Percentiles rank a stretch among this genome's conserved stretches.
Evolutionary conservation across 2,888 invertebrate species (phyloP).

Genomic region (Chaitophorus viminalis): DNA sequence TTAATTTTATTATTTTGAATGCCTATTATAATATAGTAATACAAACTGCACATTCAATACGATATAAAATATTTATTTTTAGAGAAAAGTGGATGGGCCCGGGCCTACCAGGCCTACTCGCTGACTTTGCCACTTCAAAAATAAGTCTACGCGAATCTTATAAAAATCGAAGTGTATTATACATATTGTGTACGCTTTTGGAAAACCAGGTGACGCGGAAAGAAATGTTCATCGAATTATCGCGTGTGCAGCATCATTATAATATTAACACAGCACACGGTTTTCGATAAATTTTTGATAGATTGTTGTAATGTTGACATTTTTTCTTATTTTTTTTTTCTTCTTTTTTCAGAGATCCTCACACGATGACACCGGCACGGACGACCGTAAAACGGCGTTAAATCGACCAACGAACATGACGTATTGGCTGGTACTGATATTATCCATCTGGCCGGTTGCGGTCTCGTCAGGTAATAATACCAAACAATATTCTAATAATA

Average conservation of each 20-base stretch:
- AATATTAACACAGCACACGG: neutral
- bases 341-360: constrained; percentile 23
- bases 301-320: neutral
- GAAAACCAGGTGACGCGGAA: constrained; percentile 18
- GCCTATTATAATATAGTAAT: too few relatives aligned
- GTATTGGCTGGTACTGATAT: constrained; percentile 36
- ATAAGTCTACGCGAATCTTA: too few relatives aligned
- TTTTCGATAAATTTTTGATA: neutral
- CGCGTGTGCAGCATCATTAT: neutral
- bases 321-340: neutral
- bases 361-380: neutral
- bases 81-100: too few relatives aligned
- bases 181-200: neutral
- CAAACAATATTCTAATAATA: neutral
- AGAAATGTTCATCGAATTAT: neutral
- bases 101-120: too few relatives aligned
- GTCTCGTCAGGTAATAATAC: constrained; percentile 27
- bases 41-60: too few relatives aligned
- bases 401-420: constrained; percentile 10
- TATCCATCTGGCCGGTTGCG: constrained; percentile 29
- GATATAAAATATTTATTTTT: too few relatives aligned
- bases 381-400: constrained; percentile 9
- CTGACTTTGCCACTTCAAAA: too few relatives aligned
- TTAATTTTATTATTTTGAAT: too few relatives aligned
- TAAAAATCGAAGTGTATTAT: neutral